A percentile compares a stretch with the other conserved stretches of the same genome.
Evolutionary conservation across 2,797 vertebrate genomes (phyloP).

Genomic region (Malurus splendens): DNA sequence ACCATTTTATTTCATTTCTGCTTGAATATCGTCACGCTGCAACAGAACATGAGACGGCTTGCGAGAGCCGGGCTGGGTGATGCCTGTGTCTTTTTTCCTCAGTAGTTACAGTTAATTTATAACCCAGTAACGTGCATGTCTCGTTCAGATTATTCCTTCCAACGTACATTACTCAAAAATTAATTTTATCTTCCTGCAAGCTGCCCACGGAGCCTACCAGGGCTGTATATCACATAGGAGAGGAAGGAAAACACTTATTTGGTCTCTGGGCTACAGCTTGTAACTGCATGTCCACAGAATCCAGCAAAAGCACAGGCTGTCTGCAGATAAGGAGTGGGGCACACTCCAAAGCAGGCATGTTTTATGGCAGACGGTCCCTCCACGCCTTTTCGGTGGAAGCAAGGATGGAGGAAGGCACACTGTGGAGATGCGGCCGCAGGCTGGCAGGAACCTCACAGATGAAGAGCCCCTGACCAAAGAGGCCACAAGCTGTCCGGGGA

Average conservation of each 20-base stretch:
- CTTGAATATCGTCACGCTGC: rapidly evolving
- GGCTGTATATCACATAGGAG: slow-evolving; percentile 8
- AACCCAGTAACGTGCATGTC: slow-evolving; percentile 31
- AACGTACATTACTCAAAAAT: slow-evolving; percentile 50
- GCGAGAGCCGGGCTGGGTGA: neutral
- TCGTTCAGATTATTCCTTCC: slow-evolving; percentile 48
- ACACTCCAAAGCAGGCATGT: rapidly evolving
- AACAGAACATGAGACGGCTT: neutral
- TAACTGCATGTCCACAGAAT: neutral
- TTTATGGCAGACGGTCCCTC: neutral
- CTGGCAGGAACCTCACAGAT: neutral
- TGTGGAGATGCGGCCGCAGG: rapidly evolving
- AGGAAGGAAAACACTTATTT: slow-evolving; percentile 19
- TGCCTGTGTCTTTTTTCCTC: neutral
- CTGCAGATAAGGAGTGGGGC: neutral
- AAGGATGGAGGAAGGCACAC: neutral
- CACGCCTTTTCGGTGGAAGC: rapidly evolving
- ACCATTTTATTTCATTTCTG: neutral
- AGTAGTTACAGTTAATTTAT: slow-evolving; percentile 53
- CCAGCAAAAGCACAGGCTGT: neutral
- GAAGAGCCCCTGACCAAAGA: neutral
- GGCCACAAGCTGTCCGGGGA: neutral
- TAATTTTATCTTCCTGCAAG: slow-evolving; percentile 61
- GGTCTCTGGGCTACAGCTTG: slow-evolving; percentile 2
- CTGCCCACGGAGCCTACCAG: neutral